These are phyloP conservation scores for Leistus spinibarbis DNA, from an alignment of 2,888 invertebrate species.

Conservation along the genomic window DNA sequence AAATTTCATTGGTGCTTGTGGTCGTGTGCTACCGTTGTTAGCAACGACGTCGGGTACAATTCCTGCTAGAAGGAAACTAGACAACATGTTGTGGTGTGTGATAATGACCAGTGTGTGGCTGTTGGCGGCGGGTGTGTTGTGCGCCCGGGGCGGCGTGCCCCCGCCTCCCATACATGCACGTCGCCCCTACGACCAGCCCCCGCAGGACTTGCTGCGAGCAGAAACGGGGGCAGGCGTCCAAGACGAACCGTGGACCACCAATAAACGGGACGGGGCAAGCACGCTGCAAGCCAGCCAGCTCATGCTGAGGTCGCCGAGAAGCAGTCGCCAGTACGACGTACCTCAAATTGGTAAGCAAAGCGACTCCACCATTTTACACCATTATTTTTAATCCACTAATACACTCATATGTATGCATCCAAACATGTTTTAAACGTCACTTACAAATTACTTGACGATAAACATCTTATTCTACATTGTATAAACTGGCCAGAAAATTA, in stretches of 20 bases:
- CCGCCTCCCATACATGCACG: constrained; percentile 49
- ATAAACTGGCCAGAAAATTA: too few species aligned
- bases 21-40: not conserved
- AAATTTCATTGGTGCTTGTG: not conserved
- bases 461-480: too few species aligned
- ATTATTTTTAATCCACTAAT: too few species aligned
- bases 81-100: constrained; percentile 55
- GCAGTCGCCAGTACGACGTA: constrained; percentile 80
- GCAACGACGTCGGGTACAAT: not conserved
- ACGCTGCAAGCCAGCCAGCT: constrained; percentile 63
- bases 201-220: constrained; percentile 50
- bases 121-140: constrained; percentile 52
- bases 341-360: constrained; percentile 76
- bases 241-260: constrained; percentile 46
- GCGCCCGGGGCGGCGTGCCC: constrained; percentile 29
- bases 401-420: too few species aligned
- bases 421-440: too few species aligned
- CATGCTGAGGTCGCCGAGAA: constrained; percentile 78
- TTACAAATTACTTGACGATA: too few species aligned
- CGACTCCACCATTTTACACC: not conserved
- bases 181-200: constrained; percentile 54
- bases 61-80: constrained; percentile 3
- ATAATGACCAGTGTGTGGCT: constrained; percentile 55
- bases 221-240: constrained; percentile 55
- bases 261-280: constrained; percentile 8